Evolutionary conservation across 2,888 invertebrate species (phyloP), one percentile per base, ranked within the genome.

Genomic region (Anarsia innoxiella): DNA sequence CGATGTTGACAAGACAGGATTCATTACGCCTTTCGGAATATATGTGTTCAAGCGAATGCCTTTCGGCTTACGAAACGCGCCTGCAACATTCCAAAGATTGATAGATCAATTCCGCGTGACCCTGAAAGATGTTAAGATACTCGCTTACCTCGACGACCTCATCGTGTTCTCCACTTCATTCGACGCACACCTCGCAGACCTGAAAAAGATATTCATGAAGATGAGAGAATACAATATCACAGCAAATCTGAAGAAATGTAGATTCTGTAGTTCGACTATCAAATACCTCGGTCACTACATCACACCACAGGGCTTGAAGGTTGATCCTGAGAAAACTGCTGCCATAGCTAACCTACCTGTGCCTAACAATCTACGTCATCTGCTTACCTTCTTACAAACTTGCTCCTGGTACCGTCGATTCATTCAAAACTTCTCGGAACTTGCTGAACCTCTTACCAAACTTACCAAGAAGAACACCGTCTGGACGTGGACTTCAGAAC

Each of bases 31-130:
- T 1, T 61, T 62, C 36, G 64, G 65, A 2, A 49, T 55, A 1
- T 69, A 46, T 36, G 39, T 36, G 11, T 69, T 64, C 31, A 40
- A 43, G 1, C 33, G 66, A 26, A 66, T 69, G 64, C 58, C 65
- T 1, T 47, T 51, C 35, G 62, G 62, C 0, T 30, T 53, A 1
- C 39, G 50, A 4, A 53, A 51, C 19, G 50, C 53, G 0, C 49
- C 53, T 2, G 45, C 47, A 1, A 53, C 53, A 0, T 53, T 56
- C 32, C 54, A 54, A 26, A 23, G 51, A 11, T 12, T 46, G 14
- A 49, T 53, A 29, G 47, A 51, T 37, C n/a, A 42, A 12, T 39
- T 51, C 4, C 30, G 37, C 5, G 26, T 39, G 1, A 25, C 29
- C 2, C 31, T 46, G 1, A 39, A 23, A 8, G 27, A 39, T 1